A percentile compares a stretch with the other conserved stretches of the same genome.
Conservation (phyloP, 1,140 invertebrate genomes). For the Condylostylus longicornis region DNA sequence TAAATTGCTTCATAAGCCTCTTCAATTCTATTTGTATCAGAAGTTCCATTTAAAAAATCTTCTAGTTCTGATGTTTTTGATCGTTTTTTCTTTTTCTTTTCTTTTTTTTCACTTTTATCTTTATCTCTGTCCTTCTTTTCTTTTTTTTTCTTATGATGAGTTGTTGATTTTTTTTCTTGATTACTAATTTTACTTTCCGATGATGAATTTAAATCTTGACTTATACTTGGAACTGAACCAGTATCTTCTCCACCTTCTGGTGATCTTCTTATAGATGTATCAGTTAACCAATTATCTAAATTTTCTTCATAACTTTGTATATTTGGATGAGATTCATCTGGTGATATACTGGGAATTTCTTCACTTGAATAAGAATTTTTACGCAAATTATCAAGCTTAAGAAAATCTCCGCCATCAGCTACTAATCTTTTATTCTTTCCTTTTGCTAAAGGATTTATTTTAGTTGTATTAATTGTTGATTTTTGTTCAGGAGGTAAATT, state of each 20-base stretch:
- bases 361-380: conserved; percentile 3
- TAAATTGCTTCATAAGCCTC: conserved; percentile 1
- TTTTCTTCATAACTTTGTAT: conserved; percentile 5
- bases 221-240: background rate
- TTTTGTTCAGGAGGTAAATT: too few species aligned
- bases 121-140: conserved; percentile 1
- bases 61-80: background rate
- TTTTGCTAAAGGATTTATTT: background rate
- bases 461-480: too few species aligned
- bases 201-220: background rate
- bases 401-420: background rate
- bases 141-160: background rate
- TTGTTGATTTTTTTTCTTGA: background rate
- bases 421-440: too few species aligned
- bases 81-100: conserved; percentile 4
- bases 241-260: conserved; percentile 31
- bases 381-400: background rate
- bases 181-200: conserved; percentile 3
- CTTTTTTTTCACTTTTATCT: conserved; percentile 2
- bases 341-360: conserved; percentile 8
- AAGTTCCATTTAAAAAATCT: conserved; percentile 1
- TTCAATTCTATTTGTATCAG: background rate
- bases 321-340: conserved; percentile 5
- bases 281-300: conserved; percentile 26
- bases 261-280: conserved; percentile 32